These are phyloP conservation scores for Tichodroma muraria DNA, from an alignment of 2,113 vertebrate genomes.

Conservation along the genomic window DNA sequence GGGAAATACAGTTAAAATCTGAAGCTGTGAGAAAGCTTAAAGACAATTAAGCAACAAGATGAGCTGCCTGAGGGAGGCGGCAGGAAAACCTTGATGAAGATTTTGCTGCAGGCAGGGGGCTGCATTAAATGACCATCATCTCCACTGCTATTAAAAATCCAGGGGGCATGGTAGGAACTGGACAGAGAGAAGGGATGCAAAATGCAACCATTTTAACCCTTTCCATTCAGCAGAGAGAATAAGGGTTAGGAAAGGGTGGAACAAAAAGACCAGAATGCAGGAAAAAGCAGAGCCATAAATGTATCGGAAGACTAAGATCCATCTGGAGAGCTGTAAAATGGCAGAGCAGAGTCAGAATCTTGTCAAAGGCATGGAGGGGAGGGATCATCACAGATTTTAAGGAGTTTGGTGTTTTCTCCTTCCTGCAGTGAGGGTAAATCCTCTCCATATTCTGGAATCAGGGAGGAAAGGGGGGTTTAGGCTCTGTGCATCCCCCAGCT, in stretches of 20 bases:
- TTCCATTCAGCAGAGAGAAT: background rate
- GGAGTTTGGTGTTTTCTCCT: background rate
- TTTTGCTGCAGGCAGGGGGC: conserved; percentile 34
- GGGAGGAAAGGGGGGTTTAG: background rate
- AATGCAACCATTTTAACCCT: background rate
- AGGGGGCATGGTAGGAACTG: background rate
- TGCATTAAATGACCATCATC: conserved; percentile 23
- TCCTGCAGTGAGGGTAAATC: background rate
- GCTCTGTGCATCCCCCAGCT: background rate
- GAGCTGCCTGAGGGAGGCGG: conserved; percentile 17
- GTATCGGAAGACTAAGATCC: background rate
- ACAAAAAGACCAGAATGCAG: background rate
- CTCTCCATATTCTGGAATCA: background rate
- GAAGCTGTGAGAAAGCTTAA: conserved; percentile 23
- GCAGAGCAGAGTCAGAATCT: background rate
- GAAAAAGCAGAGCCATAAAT: background rate
- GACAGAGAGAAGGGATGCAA: background rate
- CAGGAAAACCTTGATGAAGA: conserved; percentile 41
- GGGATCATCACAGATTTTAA: background rate
- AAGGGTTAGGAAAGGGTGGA: background rate
- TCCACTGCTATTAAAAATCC: background rate
- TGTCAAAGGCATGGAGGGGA: background rate
- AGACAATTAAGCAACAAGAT: conserved; percentile 42
- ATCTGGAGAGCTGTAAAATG: background rate
- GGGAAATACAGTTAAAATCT: background rate